Base-by-base conservation (phyloP, 2,113 vertebrate genomes). In the Notothenia coriiceps region DNA sequence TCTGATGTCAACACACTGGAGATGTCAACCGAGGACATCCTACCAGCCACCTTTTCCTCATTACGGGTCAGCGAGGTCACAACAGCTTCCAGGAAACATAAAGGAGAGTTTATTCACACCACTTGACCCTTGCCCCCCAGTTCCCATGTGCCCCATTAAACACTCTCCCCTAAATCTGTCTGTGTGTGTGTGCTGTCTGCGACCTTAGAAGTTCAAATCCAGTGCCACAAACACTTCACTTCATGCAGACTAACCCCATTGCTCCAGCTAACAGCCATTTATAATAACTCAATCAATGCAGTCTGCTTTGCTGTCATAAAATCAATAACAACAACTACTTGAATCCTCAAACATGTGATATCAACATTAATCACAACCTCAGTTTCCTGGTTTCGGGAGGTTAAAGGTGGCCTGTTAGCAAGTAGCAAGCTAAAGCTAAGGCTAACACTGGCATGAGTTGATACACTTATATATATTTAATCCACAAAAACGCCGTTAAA, bases 401-500 rank as follows among this genome's bases (percentile, higher is more conserved):
- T 88, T 90, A 85, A 91, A 88, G 86, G 88, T 92, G 79, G 82
- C 90, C 86, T 81, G 80, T 91, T 92, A 93, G 92, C 92, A 88
- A 65, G 75, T 76, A 88, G 93, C 86, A 81, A 43, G 90, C 92
- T 90, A 89, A 92, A 59, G 91, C 89, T 90, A 89, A 79, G 70
- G 88, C 87, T 87, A 92, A 79, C 65, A 11, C 17, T 57, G 14
- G 56, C 70, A 54, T 46, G 12, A 29, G 59, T 46, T 52, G 59
- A 75, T 40, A 40, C 35, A 67, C 40, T 71, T n/a, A 3, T 47
- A 47, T 4, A 47, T 13, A 15, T 44, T 6, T 15, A 64, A 77
- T 33, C 60, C 40, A 2, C 14, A 22, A 77, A 83, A 20, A 17
- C 2, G 56, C 11, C 17, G 35, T 63, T 29, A 73, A 51, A 51